phyloP scores from a whole-genome alignment of 2,113 vertebrate species.

The Etia nguti region DNA sequence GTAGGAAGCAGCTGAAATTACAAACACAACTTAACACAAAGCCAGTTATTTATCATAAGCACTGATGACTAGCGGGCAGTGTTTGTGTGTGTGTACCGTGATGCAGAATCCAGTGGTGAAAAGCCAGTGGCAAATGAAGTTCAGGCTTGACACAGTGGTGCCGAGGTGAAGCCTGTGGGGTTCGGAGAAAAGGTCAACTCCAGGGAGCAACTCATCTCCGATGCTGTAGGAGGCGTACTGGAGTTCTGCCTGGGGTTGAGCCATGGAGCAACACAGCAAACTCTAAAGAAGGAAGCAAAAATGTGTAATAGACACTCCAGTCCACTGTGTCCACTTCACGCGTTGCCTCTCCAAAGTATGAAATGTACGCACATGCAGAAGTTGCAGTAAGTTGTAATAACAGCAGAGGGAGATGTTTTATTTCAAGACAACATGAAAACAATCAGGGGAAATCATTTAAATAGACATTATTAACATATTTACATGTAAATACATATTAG shows the following conservation, averaged over 20 bases:
- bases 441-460: not conserved
- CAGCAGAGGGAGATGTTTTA: not conserved
- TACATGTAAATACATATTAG: not conserved
- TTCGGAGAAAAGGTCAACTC: constrained; percentile 85
- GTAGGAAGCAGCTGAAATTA: constrained; percentile 83
- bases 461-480: not conserved
- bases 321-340: not conserved
- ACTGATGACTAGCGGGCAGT: not conserved
- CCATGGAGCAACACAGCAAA: constrained; percentile 80
- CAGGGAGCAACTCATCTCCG: constrained; percentile 77
- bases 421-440: not conserved
- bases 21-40: not conserved
- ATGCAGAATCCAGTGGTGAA: constrained; percentile 79
- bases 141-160: constrained; percentile 77
- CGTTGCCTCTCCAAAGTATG: not conserved
- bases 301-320: not conserved
- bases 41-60: not conserved
- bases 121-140: constrained; percentile 84
- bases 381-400: not conserved
- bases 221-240: constrained; percentile 80
- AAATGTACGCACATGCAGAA: not conserved
- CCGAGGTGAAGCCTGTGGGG: constrained; percentile 72
- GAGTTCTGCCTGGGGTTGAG: constrained; percentile 77
- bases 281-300: constrained; percentile 63
- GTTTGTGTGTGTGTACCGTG: constrained; percentile 63